A percentile compares a stretch with the other conserved stretches of the same genome.
Conservation (phyloP, 2,797 vertebrate species). For the Megalops cyprinoides region DNA sequence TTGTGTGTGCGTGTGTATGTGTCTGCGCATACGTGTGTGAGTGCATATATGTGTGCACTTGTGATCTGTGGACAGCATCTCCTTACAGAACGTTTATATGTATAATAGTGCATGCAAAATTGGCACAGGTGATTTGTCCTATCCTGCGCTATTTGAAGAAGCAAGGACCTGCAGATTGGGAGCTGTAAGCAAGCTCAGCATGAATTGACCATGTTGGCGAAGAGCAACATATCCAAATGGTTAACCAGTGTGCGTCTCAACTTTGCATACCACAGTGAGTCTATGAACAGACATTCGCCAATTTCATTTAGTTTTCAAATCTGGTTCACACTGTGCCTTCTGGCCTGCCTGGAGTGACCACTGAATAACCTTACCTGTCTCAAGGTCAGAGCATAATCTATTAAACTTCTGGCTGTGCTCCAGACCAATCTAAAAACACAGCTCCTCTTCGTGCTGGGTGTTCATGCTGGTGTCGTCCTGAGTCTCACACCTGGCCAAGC, state of each 20-base stretch:
- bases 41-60: not conserved
- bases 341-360: not conserved
- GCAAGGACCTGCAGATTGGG: too few relatives aligned
- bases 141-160: not conserved
- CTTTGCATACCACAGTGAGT: not conserved
- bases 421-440: constrained; percentile 15
- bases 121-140: not conserved
- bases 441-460: not conserved
- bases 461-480: not conserved
- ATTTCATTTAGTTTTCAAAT: not conserved
- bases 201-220: not conserved
- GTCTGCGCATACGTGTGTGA: not conserved
- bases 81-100: not conserved
- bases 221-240: not conserved
- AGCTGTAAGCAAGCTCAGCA: not conserved
- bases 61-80: not conserved
- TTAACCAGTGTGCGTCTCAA: not conserved
- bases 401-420: constrained; percentile 1
- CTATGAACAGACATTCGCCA: constrained; percentile 11
- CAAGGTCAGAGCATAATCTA: constrained; percentile 19
- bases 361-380: constrained; percentile 5
- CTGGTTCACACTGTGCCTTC: not conserved
- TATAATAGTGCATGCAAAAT: not conserved
- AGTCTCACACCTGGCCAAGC: not conserved
- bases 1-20: not conserved